Percentiles rank a stretch among this genome's conserved stretches.
Conservation (phyloP, 2,113 vertebrate species). For the zebrafish (Danio rerio) region DNA sequence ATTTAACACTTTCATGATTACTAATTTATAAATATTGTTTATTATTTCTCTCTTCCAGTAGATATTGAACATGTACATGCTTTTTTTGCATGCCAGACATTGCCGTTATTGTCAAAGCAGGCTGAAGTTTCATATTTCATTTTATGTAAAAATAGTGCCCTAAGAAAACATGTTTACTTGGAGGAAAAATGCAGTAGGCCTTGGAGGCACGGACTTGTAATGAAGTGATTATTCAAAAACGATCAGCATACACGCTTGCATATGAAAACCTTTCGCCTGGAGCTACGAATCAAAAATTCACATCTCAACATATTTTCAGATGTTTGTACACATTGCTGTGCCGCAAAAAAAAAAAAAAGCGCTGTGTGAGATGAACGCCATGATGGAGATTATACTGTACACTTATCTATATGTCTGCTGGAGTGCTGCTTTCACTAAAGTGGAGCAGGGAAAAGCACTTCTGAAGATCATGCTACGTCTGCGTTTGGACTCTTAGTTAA, state of each 20-base stretch:
- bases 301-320: constrained; percentile 66
- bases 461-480: not conserved
- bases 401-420: not conserved
- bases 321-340: constrained; percentile 59
- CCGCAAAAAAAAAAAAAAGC: not conserved
- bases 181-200: constrained; percentile 63
- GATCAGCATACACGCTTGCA: constrained; percentile 72
- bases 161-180: constrained; percentile 73
- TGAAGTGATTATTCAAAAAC: constrained; percentile 81
- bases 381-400: not conserved
- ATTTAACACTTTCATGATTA: constrained; percentile 7
- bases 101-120: constrained; percentile 39
- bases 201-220: constrained; percentile 76
- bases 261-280: constrained; percentile 68
- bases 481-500: not conserved
- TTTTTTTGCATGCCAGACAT: constrained; percentile 14
- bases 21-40: constrained; percentile 20
- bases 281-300: constrained; percentile 71
- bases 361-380: not conserved
- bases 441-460: not conserved
- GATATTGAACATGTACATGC: constrained; percentile 46
- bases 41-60: constrained; percentile 31
- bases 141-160: constrained; percentile 64
- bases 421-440: no score
- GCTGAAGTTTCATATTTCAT: constrained; percentile 63